Conservation (phyloP, 2,888 invertebrate genomes). For the Uropetala carovei region DNA sequence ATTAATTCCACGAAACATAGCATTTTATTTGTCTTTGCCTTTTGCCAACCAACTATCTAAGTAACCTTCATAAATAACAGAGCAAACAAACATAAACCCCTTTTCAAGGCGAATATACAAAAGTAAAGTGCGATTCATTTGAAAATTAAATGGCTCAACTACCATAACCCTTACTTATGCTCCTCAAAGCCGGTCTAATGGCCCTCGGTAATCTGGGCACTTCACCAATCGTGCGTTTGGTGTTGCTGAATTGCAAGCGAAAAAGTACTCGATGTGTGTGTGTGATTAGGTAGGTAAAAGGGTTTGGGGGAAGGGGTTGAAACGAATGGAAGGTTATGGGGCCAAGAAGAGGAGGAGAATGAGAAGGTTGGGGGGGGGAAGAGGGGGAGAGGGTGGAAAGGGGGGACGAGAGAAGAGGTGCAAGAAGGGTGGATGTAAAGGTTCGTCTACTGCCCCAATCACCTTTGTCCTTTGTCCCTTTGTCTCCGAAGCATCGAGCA, state of each 20-base stretch:
- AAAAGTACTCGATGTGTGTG: not conserved
- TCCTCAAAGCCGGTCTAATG: not conserved
- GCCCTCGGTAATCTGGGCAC: constrained; percentile 3
- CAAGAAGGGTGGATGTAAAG: not conserved
- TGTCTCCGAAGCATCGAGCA: not conserved
- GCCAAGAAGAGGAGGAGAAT: not conserved
- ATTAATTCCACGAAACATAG: too few species aligned
- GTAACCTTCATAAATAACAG: too few species aligned
- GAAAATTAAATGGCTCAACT: too few species aligned
- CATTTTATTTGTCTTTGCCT: too few species aligned
- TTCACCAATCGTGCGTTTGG: not conserved
- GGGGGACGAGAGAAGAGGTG: not conserved
- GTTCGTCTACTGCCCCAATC: constrained; percentile 8
- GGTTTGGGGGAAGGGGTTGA: too few species aligned
- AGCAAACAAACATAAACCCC: too few species aligned
- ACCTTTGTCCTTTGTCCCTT: constrained; percentile 6
- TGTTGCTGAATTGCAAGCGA: not conserved
- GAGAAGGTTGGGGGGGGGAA: not conserved
- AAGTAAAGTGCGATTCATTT: too few species aligned
- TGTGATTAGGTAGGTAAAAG: too few species aligned
- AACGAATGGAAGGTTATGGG: not conserved
- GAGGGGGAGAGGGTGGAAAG: not conserved
- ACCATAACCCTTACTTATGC: too few species aligned
- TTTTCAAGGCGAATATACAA: too few species aligned
- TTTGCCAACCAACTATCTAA: too few species aligned